Evolutionary conservation across 2,113 vertebrate genomes (phyloP).

Genomic region (Redunca redunca): DNA sequence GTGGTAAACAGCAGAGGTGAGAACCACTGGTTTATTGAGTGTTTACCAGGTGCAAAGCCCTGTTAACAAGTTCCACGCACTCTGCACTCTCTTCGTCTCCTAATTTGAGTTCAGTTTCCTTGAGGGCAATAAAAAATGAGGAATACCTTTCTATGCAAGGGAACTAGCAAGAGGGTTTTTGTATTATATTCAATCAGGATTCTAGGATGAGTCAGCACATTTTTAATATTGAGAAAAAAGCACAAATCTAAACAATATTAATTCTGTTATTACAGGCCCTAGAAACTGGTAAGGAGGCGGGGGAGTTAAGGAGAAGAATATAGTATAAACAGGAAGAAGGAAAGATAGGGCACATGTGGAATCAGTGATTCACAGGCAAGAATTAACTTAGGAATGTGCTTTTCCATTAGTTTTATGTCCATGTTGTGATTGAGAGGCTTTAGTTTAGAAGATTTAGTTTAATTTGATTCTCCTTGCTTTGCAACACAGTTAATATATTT

Average conservation of each 20-base stretch:
- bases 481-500: not conserved
- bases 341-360: not conserved
- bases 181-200: not conserved
- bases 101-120: not conserved
- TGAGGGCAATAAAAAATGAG: not conserved
- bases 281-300: not conserved
- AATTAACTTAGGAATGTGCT: not conserved
- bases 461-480: constrained; percentile 4
- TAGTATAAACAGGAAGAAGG: not conserved
- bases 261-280: not conserved
- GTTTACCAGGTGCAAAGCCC: not conserved
- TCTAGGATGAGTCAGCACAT: not conserved
- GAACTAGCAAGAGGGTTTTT: not conserved
- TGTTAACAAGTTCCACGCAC: not conserved
- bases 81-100: not conserved
- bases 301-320: not conserved
- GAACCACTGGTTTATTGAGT: not conserved
- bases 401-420: not conserved
- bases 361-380: not conserved
- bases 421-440: not conserved
- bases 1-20: not conserved
- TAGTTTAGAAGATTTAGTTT: not conserved
- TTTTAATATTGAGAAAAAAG: constrained; percentile 24
- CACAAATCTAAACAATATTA: not conserved
- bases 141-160: not conserved